Evolutionary conservation across 2,113 vertebrate genomes (phyloP).

Genomic region (Empidonax traillii): DNA sequence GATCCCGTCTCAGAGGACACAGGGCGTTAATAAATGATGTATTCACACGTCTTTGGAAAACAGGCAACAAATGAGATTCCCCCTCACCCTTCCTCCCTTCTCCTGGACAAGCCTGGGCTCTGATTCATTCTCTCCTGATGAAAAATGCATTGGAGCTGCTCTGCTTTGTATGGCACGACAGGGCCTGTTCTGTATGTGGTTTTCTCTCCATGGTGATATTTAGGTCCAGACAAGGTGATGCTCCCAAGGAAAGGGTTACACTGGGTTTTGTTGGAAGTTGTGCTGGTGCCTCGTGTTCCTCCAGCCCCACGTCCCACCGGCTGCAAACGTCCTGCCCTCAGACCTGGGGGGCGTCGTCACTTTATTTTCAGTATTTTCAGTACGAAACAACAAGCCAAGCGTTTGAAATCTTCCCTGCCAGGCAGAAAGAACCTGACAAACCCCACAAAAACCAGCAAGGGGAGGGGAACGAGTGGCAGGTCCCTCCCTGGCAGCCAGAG

Average conservation of each 20-base stretch:
- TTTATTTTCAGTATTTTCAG: no score
- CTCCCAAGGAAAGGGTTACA: not conserved
- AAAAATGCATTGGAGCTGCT: not conserved
- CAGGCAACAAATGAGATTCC: not conserved
- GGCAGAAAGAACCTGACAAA: not conserved
- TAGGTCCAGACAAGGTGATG: not conserved
- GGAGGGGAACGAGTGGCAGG: not conserved
- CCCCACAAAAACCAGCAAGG: rapidly evolving
- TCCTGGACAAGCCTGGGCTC: not conserved
- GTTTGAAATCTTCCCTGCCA: not conserved
- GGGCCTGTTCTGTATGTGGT: not conserved
- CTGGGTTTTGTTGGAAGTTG: not conserved
- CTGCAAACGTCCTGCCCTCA: not conserved
- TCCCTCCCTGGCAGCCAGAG: not conserved
- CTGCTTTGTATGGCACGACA: not conserved
- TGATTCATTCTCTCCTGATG: not conserved
- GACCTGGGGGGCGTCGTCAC: no score
- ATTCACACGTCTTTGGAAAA: not conserved
- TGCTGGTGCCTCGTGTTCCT: not conserved
- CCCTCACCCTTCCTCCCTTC: not conserved
- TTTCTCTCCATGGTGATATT: not conserved
- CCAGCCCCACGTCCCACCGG: not conserved
- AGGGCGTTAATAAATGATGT: not conserved
- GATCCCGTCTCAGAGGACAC: not conserved
- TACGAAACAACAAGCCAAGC: no score